A percentile compares a stretch with the other conserved stretches of the same genome.
phyloP scores from a whole-genome alignment of 2,113 vertebrate species.

The Emydocephalus ijimae region DNA sequence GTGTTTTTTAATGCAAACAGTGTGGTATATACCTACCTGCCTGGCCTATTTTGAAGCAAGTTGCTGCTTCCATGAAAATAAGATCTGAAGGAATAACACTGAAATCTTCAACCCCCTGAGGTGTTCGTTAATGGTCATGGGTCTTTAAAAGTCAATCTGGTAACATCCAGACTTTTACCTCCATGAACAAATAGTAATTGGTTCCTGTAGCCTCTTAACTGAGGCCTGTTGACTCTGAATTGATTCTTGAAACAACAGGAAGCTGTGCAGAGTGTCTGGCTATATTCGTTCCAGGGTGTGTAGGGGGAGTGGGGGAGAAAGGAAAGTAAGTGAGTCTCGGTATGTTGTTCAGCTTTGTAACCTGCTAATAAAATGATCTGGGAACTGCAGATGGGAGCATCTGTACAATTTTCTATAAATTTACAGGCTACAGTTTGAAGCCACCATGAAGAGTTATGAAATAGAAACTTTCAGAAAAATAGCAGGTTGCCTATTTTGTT shows the following conservation, averaged over 20 bases:
- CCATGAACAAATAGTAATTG: conserved; percentile 4
- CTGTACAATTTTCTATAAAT: conserved; percentile 42
- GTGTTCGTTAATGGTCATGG: neutral
- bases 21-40: neutral
- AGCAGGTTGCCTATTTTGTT: conserved; percentile 21
- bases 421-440: conserved; percentile 37
- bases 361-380: conserved; percentile 24
- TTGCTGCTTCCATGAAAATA: neutral
- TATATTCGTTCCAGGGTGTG: neutral
- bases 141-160: conserved; percentile 14
- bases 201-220: neutral
- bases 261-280: neutral
- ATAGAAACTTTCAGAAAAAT: neutral
- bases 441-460: conserved; percentile 35
- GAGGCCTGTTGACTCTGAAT: neutral
- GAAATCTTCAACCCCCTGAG: neutral
- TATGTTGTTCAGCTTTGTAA: neutral
- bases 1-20: neutral
- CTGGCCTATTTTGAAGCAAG: neutral
- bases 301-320: neutral
- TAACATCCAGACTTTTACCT: fast-evolving
- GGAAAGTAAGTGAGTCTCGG: neutral
- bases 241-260: conserved; percentile 5
- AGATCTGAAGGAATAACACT: neutral
- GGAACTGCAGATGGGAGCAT: neutral